A percentile compares a stretch with the other conserved stretches of the same genome.
Conservation (phyloP, 1,140 invertebrate species). For the Aplysia californica region DNA sequence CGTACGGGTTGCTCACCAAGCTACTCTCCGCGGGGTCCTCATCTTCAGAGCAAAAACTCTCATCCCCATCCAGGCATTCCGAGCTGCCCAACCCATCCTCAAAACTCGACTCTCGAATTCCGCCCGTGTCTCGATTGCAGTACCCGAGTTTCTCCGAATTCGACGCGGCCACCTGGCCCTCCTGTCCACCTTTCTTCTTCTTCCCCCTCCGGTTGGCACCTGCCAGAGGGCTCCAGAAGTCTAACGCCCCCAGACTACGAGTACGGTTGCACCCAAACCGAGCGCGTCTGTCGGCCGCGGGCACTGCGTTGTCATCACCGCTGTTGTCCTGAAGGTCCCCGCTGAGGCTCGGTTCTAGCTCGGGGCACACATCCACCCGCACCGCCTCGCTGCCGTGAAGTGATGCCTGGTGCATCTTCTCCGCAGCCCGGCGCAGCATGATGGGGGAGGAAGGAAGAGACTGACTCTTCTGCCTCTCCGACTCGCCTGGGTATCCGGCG, state of each 20-base stretch:
- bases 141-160: slow-evolving; percentile 4
- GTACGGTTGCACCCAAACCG: slow-evolving; percentile 16
- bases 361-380: not conserved
- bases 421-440: slow-evolving; percentile 56
- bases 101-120: slow-evolving; percentile 18
- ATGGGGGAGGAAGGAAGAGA: slow-evolving; percentile 61
- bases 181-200: not conserved
- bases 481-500: slow-evolving; percentile 39
- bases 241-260: slow-evolving; percentile 17
- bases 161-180: not conserved
- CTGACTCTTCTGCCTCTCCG: slow-evolving; percentile 34
- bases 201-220: not conserved
- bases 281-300: not conserved
- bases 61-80: not conserved
- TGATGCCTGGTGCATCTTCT: slow-evolving; percentile 57
- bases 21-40: slow-evolving; percentile 1
- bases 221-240: slow-evolving; percentile 19
- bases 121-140: slow-evolving; percentile 1
- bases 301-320: not conserved
- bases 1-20: not conserved
- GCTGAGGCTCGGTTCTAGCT: not conserved
- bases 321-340: slow-evolving; percentile 3
- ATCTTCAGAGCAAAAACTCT: slow-evolving; percentile 14
- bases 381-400: slow-evolving; percentile 48
- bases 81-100: not conserved